Base-by-base conservation (phyloP, 2,888 invertebrate genomes). In the Cosmia pyralina region DNA sequence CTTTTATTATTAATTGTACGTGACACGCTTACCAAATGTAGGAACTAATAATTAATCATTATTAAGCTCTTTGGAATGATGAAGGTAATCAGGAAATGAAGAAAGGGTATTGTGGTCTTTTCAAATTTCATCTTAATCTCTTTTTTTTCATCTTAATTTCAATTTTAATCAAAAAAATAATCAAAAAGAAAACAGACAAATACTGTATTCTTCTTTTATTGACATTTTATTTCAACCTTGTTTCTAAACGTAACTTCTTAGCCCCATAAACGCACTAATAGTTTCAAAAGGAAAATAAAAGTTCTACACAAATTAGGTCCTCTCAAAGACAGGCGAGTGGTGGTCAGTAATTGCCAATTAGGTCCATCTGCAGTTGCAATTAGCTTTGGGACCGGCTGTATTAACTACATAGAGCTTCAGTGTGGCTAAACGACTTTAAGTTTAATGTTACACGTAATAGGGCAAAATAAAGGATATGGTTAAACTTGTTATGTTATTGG, bases 281-380 rank as follows among this genome's bases (percentile, higher is more conserved):
- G 7, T 52, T 52, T 48, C 0, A n/a, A 57, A 68, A 60, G 34
- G 0, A 57, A 57, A 53, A 69, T 66, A 69, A 64, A 71, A 80
- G 52, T 65, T 60, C 2, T 8, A 19, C 50, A 75, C 44, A 48
- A 70, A 68, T 79, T 65, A 70, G 67, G 19, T 77, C 65, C 57
- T 63, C 48, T 77, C 57, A 58, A 46, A 79, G 75, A 57, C 63
- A n/a, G 69, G 34, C 65, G 22, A 17, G 70, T 28, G 53, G 75
- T 69, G 75, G 80, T 79, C 67, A 34, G 74, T 85, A 82, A 85
- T 86, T 82, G 85, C 59, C 83, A 78, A 86, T 85, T 77, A 80
- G 52, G 48, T 52, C 69, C 80, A 77, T 80, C 77, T 79, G 80
- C 72, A 69, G 70, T 57, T 62, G 71, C 69, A 82, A 85, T 85